Evolutionary conservation across 1,140 invertebrate genomes (phyloP), one percentile per base, ranked within the genome.

Genomic region (Macrocentrus cingulum): DNA sequence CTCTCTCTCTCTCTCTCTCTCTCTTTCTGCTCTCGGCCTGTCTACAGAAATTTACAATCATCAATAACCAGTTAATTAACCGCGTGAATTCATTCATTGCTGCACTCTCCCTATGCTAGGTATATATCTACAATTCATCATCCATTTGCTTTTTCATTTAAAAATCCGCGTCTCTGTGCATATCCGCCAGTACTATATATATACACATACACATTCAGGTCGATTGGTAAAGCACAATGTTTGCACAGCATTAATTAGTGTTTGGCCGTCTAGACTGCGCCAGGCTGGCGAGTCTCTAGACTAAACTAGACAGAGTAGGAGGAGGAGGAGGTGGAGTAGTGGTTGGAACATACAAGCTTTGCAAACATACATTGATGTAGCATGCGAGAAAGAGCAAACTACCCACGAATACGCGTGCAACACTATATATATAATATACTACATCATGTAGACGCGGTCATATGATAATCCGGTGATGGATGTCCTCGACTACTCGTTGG

Each of bases 401-500:
- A n/a, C n/a, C n/a, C n/a, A n/a, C n/a, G n/a, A n/a, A n/a, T n/a
- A n/a, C 11, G 18, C 37, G 36, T 13, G 36, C 13, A 4, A 8
- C 36, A 39, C 13, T 39, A 8, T n/a, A 3, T n/a, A n/a, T 39
- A 39, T 39, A 39, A 4, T 15, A n/a, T n/a, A n/a, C n/a, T 39
- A 39, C 15, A 39, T 39, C n/a, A 48, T 55, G 49, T 37, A 50
- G 44, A 46, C 58, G 57, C 42, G 46, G 22, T 61, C 53, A 62
- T 56, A 67, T 65, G 73, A 76, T 76, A 76, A 78, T 78, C 74
- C 67, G 60, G 66, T 76, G 76, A 75, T 74, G 69, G 71, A 72
- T 76, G 68, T 70, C 63, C 60, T 64, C 32, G 23, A 44, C 41
- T 45, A 36, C 23, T 29, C 20, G 44, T 56, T 46, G 41, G 29